These are phyloP conservation scores for Neoarius graeffei DNA, from an alignment of 2,113 vertebrate genomes.

Conservation along the genomic window DNA sequence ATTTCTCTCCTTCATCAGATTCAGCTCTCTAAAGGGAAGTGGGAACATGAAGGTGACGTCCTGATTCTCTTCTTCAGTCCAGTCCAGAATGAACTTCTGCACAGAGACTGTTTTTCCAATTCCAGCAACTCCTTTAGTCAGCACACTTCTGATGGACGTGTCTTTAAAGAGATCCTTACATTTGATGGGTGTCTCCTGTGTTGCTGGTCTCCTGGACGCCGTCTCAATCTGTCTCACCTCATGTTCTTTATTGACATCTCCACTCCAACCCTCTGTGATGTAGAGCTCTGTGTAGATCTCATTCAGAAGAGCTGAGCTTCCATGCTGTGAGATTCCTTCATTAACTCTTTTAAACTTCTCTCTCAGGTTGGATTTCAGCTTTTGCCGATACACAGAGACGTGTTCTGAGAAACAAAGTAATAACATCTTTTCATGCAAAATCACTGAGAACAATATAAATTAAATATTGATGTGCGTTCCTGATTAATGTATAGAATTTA, in stretches of 20 bases:
- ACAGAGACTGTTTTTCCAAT: conserved; percentile 21
- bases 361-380: too few species aligned
- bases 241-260: neutral
- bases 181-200: conserved; percentile 1
- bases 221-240: conserved; percentile 11
- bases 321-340: neutral
- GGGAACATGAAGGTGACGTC: too few species aligned
- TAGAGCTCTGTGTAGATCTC: conserved; percentile 52
- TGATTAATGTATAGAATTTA: too few species aligned
- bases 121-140: conserved; percentile 19
- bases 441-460: too few species aligned
- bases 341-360: too few species aligned
- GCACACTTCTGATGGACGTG: neutral
- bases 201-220: neutral
- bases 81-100: conserved; percentile 16
- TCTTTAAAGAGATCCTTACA: conserved; percentile 6
- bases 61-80: too few species aligned
- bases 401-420: too few species aligned
- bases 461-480: too few species aligned
- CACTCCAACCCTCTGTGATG: conserved; percentile 42
- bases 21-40: too few species aligned
- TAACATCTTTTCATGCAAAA: too few species aligned
- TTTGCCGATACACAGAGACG: too few species aligned
- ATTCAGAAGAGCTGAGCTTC: conserved; percentile 15
- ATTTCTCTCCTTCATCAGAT: too few species aligned